Evolutionary conservation across 2,797 vertebrate genomes (phyloP), one percentile per base, ranked within the genome.

Genomic region (Menidia menidia): DNA sequence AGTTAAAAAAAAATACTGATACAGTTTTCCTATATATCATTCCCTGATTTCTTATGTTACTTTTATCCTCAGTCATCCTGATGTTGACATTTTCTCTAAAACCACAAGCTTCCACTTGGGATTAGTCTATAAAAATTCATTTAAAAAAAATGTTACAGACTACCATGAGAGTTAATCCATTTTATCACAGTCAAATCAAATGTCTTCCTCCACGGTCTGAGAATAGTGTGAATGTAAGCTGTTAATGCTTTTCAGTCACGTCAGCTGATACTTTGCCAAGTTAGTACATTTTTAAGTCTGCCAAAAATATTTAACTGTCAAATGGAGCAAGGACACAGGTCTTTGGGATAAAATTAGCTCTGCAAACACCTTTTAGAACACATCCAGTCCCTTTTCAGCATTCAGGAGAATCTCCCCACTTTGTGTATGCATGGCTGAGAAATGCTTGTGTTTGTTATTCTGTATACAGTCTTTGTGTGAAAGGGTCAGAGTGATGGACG

Each of bases 141-240:
- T 5, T 5, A 39, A 39, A 39, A 39, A 39, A 6, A 9, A 12
- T 52, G 30, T 31, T 14, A 31, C 3, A 13, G 31, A 52, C 50
- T 14, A 0, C n/a, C 19, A 19, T 30, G 48, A 75, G 55, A 82
- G 64, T 74, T 82, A 5, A 39, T 42, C 62, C 58, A 57, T 83
- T 85, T 78, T 69, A 80, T 82, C 77, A 70, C 45, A 31, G 32
- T 76, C 66, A 80, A 63, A 59, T 69, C 73, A 50, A 14, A 32
- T 0, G 1, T 13, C 56, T 45, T 19, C 54, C 32, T 54, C 18
- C 0, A 7, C 14, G 51, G 41, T 61, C 35, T 70, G 60, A 77
- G 65, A 54, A 25, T 6, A 65, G 25, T 59, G 58, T 75, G 44
- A 43, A 55, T 44, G 13, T 61, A 64, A 6, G 50, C 54, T 73